Evolutionary conservation across 2,888 invertebrate genomes (phyloP), one percentile per base, ranked within the genome.

Genomic region (Meiosimyza platycephala): DNA sequence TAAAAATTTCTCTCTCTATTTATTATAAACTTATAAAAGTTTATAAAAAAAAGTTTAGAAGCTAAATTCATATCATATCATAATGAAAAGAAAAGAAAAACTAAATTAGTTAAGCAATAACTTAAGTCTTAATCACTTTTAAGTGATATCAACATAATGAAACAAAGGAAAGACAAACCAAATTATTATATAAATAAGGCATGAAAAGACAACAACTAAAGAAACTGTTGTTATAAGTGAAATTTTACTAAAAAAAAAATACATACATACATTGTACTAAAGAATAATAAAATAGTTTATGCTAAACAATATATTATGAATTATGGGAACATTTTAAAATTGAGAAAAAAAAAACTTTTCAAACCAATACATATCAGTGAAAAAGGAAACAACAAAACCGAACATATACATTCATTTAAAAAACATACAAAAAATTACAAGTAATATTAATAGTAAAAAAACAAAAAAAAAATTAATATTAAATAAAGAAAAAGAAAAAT

Each of bases 261-360:
- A 59, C 50, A 75, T 40, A 40, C 4, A 5, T 40, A 40, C 40
- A 40, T 40, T 40, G 9, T 40, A 40, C 40, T 40, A 64, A 40
- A 72, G 11, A 52, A 22, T 72, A 67, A 67, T 54, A 51, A 62
- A 68, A 69, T 64, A 71, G 71, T 71, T 66, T 79, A 81, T 78
- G 81, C 82, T 83, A 84, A 81, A 84, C 82, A 84, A 83, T 83
- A 83, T 63, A 52, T 70, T 70, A 70, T 83, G 83, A 84, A 84
- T 84, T 84, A 84, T 84, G 84, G 85, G 84, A 84, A 83, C 83
- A 84, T 84, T 84, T 82, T 82, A 74, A 76, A 74, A 75, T 74
- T 75, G 68, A 28, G 65, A 76, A 72, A 66, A 78, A 76, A 78
- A 78, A 71, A 77, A 76, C 67, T 76, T 76, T 72, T 76, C 62